These are phyloP conservation scores for Stomorhina lunata DNA, from an alignment of 2,888 invertebrate genomes.

Conservation along the genomic window DNA sequence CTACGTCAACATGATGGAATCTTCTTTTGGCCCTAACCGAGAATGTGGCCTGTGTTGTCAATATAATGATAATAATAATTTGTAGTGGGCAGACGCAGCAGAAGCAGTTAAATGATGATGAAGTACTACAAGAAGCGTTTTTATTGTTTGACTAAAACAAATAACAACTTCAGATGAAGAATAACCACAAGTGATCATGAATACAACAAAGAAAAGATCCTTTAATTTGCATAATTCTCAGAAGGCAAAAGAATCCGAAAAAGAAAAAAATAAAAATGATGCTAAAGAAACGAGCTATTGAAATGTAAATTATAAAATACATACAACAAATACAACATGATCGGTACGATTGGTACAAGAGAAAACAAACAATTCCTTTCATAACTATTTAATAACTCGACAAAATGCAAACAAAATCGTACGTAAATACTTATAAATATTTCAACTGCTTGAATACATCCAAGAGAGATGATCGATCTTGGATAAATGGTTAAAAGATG, in stretches of 20 bases:
- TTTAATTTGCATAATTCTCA: slow-evolving; percentile 67
- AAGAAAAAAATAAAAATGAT: background rate
- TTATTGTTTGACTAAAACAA: slow-evolving; percentile 54
- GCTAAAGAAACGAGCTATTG: slow-evolving; percentile 50
- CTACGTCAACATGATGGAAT: slow-evolving; percentile 27
- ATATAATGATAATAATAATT: no score
- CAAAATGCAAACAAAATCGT: slow-evolving; percentile 27
- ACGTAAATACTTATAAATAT: background rate
- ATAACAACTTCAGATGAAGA: slow-evolving; percentile 16
- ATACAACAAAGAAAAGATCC: slow-evolving; percentile 43
- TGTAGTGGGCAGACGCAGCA: slow-evolving; percentile 50
- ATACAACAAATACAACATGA: background rate
- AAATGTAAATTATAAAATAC: slow-evolving; percentile 51
- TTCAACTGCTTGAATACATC: background rate
- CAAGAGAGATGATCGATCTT: slow-evolving; percentile 37
- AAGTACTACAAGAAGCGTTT: slow-evolving; percentile 36
- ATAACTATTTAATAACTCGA: slow-evolving; percentile 61
- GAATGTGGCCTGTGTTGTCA: slow-evolving; percentile 20
- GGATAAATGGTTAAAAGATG: background rate
- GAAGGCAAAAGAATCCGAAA: slow-evolving; percentile 53
- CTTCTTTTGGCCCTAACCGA: background rate
- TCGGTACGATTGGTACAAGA: no score
- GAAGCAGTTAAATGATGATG: slow-evolving; percentile 38
- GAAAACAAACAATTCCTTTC: slow-evolving; percentile 65
- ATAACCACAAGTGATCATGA: slow-evolving; percentile 52